These are phyloP conservation scores for Umimayanthus chanpuru DNA, from an alignment of 92 coral and sea anemone species.

Conservation along the genomic window DNA sequence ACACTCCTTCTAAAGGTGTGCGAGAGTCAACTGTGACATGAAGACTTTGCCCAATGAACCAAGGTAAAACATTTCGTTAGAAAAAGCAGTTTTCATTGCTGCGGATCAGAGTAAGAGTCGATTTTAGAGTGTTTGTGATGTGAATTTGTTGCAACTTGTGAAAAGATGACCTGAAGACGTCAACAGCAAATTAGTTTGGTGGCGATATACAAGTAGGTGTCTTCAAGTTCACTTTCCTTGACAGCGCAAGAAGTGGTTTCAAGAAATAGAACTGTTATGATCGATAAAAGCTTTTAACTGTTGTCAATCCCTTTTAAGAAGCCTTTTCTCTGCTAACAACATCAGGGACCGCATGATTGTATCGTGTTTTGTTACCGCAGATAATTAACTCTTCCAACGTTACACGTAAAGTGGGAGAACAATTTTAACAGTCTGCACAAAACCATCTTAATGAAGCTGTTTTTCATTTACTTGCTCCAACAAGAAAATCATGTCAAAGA, in stretches of 20 bases:
- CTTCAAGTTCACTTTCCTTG: background rate
- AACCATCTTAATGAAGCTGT: background rate
- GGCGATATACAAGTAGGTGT: background rate
- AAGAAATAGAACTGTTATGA: background rate
- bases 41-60: background rate
- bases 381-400: no score
- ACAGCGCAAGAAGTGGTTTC: no score
- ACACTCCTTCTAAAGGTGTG: background rate
- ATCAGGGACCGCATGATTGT: no score
- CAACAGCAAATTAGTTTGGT: background rate
- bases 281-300: no score
- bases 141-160: background rate
- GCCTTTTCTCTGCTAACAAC: background rate
- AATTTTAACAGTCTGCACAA: background rate
- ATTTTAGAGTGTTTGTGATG: no score
- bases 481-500: background rate
- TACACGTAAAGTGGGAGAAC: no score
- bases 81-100: no score
- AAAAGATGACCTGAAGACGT: background rate
- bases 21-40: background rate
- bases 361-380: background rate
- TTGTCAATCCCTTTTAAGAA: background rate
- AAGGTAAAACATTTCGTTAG: no score
- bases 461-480: background rate
- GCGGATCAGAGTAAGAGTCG: no score